Conservation (phyloP, 1,140 invertebrate species). For the Anoplolepis gracilipes region DNA sequence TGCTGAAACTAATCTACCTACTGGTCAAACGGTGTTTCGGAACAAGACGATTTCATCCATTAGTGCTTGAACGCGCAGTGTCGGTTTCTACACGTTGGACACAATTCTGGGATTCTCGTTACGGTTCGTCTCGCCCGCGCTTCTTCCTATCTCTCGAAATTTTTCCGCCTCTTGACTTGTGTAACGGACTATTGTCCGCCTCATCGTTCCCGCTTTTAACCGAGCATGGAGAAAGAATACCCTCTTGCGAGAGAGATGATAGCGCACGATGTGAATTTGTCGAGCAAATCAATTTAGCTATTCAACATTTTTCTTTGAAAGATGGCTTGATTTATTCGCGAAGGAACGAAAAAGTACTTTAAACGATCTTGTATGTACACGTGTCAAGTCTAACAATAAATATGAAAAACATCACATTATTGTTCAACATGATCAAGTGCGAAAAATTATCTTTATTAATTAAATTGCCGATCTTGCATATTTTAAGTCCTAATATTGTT, state of each 20-base stretch:
- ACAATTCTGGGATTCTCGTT: constrained; percentile 72
- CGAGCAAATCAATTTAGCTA: constrained; percentile 50
- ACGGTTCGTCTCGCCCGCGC: constrained; percentile 35
- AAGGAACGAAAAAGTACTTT: constrained; percentile 51
- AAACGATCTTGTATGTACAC: constrained; percentile 37
- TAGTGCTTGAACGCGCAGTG: neutral
- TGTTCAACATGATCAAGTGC: neutral
- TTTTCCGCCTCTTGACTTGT: constrained; percentile 66
- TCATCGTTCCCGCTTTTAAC: constrained; percentile 53
- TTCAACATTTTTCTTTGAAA: neutral
- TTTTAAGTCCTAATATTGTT: neutral
- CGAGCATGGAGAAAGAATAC: neutral
- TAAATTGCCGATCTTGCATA: neutral
- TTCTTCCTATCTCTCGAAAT: constrained; percentile 58
- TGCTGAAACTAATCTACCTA: neutral
- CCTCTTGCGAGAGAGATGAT: neutral
- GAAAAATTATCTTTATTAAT: neutral
- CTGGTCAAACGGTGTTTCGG: constrained; percentile 3
- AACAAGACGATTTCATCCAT: neutral
- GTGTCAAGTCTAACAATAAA: constrained; percentile 55
- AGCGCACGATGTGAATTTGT: neutral
- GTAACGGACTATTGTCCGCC: constrained; percentile 67
- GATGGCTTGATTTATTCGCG: neutral
- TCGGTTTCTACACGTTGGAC: constrained; percentile 51
- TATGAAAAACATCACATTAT: constrained; percentile 52